These are phyloP conservation scores for Dinomys branickii DNA, from an alignment of 2,113 vertebrate genomes.

Conservation along the genomic window DNA sequence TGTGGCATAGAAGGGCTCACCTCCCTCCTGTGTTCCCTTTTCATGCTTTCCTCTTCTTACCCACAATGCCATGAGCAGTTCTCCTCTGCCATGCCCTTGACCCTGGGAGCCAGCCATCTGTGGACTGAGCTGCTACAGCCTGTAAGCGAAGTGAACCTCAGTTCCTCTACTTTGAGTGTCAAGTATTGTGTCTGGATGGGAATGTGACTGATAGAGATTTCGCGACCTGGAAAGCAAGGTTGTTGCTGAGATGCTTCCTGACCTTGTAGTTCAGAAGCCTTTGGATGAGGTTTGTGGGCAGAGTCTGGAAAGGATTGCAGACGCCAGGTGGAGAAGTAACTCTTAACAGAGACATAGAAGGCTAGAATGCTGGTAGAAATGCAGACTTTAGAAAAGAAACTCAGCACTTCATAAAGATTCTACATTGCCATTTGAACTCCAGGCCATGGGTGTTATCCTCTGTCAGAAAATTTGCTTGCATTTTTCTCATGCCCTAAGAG, in stretches of 20 bases:
- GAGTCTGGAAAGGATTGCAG: not conserved
- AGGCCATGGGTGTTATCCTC: not conserved
- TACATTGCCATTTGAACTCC: not conserved
- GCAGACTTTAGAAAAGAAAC: not conserved
- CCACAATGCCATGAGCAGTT: not conserved
- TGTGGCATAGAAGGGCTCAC: not conserved
- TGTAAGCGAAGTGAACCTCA: not conserved
- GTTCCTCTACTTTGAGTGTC: not conserved
- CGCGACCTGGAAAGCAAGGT: not conserved
- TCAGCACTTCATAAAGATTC: not conserved
- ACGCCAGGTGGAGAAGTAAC: not conserved
- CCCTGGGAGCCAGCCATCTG: not conserved
- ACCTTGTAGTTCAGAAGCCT: not conserved
- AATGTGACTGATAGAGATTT: not conserved
- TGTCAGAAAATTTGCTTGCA: not conserved
- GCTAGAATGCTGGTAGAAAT: not conserved
- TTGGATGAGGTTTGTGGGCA: not conserved
- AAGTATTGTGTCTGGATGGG: not conserved
- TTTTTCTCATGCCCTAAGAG: not conserved
- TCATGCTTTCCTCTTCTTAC: not conserved
- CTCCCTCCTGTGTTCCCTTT: not conserved
- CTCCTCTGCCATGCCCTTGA: not conserved
- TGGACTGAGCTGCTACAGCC: not conserved
- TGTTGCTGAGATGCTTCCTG: not conserved
- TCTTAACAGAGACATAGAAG: not conserved